phyloP scores from a whole-genome alignment of 1,140 invertebrate genomes.

The Cydia fagiglandana region DNA sequence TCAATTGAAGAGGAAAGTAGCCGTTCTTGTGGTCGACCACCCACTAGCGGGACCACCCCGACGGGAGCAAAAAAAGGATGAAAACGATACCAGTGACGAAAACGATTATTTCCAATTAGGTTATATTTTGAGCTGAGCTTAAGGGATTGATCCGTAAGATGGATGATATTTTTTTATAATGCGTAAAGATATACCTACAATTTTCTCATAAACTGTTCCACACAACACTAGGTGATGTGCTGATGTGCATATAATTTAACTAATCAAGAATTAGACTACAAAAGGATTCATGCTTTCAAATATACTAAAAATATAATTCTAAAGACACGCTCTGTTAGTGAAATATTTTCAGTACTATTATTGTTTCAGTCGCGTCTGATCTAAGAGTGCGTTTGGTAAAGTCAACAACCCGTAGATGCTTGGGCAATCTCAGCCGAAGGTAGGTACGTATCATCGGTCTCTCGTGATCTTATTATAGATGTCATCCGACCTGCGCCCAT shows the following conservation, averaged over 20 bases:
- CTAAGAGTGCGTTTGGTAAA: slow-evolving; percentile 44
- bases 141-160: neutral
- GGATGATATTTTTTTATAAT: neutral
- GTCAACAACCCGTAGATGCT: slow-evolving; percentile 73
- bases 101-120: slow-evolving; percentile 35
- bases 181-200: neutral
- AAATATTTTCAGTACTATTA: neutral
- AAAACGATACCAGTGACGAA: slow-evolving; percentile 42
- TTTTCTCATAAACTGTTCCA: too few relatives aligned
- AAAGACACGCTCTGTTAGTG: neutral
- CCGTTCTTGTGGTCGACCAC: slow-evolving; percentile 44
- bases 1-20: slow-evolving; percentile 10
- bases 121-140: neutral
- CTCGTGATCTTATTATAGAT: slow-evolving; percentile 77
- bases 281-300: too few relatives aligned
- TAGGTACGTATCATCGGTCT: slow-evolving; percentile 63
- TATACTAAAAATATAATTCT: too few relatives aligned
- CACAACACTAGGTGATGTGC: too few relatives aligned
- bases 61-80: slow-evolving; percentile 39
- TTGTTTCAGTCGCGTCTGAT: neutral
- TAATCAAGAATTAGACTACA: too few relatives aligned
- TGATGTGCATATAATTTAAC: too few relatives aligned
- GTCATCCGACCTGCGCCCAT: slow-evolving; percentile 76
- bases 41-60: slow-evolving; percentile 43
- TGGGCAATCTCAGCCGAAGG: slow-evolving; percentile 59